A percentile compares a stretch with the other conserved stretches of the same genome.
Evolutionary conservation across 2,113 vertebrate genomes (phyloP).

Genomic region (Pseudopipra pipra): DNA sequence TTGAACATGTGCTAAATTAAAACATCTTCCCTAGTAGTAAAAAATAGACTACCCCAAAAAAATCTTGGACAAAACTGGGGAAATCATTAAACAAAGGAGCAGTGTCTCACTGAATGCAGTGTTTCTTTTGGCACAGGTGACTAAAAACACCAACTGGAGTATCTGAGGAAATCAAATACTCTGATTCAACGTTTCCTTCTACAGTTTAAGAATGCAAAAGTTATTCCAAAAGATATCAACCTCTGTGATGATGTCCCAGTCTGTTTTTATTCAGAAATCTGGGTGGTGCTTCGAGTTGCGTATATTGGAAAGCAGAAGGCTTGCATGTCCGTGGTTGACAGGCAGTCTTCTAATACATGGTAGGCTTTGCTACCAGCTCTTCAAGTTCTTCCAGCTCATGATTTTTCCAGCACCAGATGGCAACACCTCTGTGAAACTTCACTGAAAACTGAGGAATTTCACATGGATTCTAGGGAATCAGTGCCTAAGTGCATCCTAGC

Average conservation of each 20-base stretch:
- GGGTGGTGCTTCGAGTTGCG: neutral
- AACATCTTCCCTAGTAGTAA: neutral
- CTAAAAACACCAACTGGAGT: neutral
- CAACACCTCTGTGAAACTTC: neutral
- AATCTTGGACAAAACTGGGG: neutral
- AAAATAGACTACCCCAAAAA: neutral
- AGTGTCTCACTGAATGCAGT: neutral
- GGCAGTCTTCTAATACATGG: neutral
- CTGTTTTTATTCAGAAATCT: neutral
- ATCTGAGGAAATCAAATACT: neutral
- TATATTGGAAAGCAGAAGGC: neutral
- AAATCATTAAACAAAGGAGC: neutral
- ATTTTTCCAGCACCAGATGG: neutral
- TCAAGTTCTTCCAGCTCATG: neutral
- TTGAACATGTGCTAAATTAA: neutral
- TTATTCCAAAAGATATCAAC: neutral
- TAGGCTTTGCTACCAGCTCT: slow-evolving; percentile 1
- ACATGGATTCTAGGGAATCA: neutral
- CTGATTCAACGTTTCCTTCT: neutral
- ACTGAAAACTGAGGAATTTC: neutral
- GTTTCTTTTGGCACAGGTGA: neutral
- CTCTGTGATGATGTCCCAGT: neutral
- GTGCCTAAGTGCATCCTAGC: neutral
- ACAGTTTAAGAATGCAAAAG: neutral
- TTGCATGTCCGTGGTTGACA: neutral